Evolutionary conservation across 2,113 vertebrate genomes (phyloP).

Genomic region (Ceyx melanurus): DNA sequence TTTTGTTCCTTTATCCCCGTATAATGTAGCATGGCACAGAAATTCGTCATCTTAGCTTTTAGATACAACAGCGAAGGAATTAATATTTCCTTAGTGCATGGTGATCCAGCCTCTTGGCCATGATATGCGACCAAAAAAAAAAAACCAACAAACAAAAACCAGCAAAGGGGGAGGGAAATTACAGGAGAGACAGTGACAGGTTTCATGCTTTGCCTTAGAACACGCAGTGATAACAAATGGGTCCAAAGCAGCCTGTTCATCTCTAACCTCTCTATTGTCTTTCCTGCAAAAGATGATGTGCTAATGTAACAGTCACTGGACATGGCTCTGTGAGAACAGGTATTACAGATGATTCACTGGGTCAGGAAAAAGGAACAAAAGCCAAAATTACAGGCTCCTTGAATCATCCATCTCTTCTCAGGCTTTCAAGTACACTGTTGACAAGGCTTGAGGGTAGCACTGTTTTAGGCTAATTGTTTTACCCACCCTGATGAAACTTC

Average conservation of each 20-base stretch:
- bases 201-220: slow-evolving; percentile 42
- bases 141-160: background rate
- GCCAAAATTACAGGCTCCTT: background rate
- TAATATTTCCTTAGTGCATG: slow-evolving; percentile 71
- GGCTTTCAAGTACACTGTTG: background rate
- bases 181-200: background rate
- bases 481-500: background rate
- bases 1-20: slow-evolving; percentile 83
- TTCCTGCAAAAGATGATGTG: background rate
- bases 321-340: background rate
- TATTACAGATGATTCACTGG: background rate
- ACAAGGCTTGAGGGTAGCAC: background rate
- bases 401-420: background rate
- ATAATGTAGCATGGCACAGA: slow-evolving; percentile 74
- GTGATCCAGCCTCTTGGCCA: slow-evolving; percentile 64
- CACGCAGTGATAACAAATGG: slow-evolving; percentile 17
- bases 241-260: slow-evolving; percentile 8
- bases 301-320: background rate
- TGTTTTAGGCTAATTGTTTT: background rate
- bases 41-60: slow-evolving; percentile 74
- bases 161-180: background rate
- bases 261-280: background rate
- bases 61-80: slow-evolving; percentile 77
- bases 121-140: slow-evolving; percentile 26
- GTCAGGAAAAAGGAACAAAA: slow-evolving; percentile 11